Conservation (phyloP, 2,797 vertebrate genomes). For the Zenarchopterus dispar region DNA sequence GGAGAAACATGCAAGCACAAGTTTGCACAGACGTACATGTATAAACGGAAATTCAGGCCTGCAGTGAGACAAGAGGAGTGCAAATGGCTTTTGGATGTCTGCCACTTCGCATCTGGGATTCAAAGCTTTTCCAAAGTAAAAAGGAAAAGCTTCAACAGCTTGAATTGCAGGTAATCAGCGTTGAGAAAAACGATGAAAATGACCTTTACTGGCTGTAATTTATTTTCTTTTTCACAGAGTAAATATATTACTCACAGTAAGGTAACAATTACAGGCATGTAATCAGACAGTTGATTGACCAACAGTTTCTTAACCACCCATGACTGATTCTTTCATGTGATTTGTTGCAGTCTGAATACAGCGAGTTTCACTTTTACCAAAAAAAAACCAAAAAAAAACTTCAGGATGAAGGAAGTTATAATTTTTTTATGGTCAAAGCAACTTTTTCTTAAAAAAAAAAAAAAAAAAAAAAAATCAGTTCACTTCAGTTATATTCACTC, state of each 20-base stretch:
- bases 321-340: conserved; percentile 11
- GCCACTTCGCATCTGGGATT: conserved; percentile 56
- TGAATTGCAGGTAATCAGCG: conserved; percentile 27
- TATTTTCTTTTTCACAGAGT: background rate
- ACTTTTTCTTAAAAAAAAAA: too few species aligned
- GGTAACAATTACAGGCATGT: conserved; percentile 24
- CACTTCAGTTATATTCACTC: too few species aligned
- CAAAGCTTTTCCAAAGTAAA: conserved; percentile 6
- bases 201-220: background rate
- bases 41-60: conserved; percentile 13
- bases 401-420: too few species aligned
- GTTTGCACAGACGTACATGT: conserved; percentile 26
- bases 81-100: conserved; percentile 50
- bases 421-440: too few species aligned
- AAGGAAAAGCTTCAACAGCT: conserved; percentile 13
- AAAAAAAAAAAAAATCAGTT: too few species aligned
- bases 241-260: conserved; percentile 7
- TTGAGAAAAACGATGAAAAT: conserved; percentile 19
- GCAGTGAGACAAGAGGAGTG: conserved; percentile 41
- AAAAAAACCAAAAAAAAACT: background rate
- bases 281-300: conserved; percentile 24
- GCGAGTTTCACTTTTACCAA: background rate
- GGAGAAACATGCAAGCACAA: conserved; percentile 27
- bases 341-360: background rate
- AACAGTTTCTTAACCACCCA: conserved; percentile 14